Evolutionary conservation across 1,140 invertebrate species (phyloP), one percentile per base, ranked within the genome.

Genomic region (Wiebesia pumilae): DNA sequence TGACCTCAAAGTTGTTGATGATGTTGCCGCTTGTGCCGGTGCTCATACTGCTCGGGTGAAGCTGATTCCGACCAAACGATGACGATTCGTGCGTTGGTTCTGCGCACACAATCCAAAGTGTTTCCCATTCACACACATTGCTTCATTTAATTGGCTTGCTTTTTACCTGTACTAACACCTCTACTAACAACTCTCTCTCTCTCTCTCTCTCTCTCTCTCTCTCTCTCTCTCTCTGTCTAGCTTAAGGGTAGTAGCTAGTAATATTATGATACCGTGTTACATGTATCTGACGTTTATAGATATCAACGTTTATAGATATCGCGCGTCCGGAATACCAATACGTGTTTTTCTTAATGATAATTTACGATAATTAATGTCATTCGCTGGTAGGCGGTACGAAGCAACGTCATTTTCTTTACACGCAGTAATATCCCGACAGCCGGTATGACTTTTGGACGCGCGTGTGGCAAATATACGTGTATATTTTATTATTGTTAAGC

Each of bases 41-140:
- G 69, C 33, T 33, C 33, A 54, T 24, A n/a, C 38, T n/a, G 83
- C 38, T 58, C 33, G 54, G 51, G 1, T 54, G 69, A 3, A 33
- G 27, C 40, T 62, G 58, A 77, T 78, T 38, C 77, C 21, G 43
- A 69, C 77, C 75, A 58, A 43, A 27, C 10, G 84, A 6, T 47
- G 85, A 77, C 83, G 88, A 84, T 91, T 91, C 91, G 91, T 90
- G 91, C 90, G 91, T 90, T 90, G 90, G 87, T 54, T 85, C 93
- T 94, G 92, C 92, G 93, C 93, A 93, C 92, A 93, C 91, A 94
- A 94, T 94, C 92, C 92, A 93, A 93, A 94, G 91, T 92, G 91
- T 92, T 81, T 92, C 91, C 92, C 90, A 90, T 83, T 90, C 90
- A 92, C 91, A 90, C 90, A 91, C 88, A 90, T 87, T 89, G 73